phyloP scores from a whole-genome alignment of 1,140 invertebrate genomes.

The Drosophila varians region DNA sequence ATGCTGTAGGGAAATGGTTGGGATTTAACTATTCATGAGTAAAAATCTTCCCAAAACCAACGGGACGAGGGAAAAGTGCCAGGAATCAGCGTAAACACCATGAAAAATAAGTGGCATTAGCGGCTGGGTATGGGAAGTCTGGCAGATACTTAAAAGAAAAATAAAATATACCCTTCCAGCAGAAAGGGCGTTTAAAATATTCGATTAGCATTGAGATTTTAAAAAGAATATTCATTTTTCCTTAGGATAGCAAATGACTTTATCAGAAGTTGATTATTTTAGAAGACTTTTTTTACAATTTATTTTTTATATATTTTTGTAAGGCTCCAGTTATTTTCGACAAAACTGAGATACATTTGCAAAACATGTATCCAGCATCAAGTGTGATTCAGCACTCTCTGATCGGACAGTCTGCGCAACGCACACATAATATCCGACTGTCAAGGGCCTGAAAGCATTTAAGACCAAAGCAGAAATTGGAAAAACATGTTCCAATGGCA shows the following conservation, averaged over 20 bases:
- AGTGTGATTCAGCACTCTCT: conserved; percentile 27
- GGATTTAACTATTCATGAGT: conserved; percentile 80
- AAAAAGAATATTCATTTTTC: too few species aligned
- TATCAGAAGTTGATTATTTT: conserved; percentile 4
- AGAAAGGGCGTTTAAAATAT: neutral
- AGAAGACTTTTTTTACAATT: neutral
- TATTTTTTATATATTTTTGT: neutral
- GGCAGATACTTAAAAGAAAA: conserved; percentile 33
- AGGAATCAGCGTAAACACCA: conserved; percentile 35
- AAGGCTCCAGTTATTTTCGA: neutral
- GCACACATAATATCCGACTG: conserved; percentile 31
- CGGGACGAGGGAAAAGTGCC: conserved; percentile 45
- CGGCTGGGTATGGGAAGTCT: conserved; percentile 3
- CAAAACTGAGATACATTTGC: neutral
- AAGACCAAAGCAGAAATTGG: conserved; percentile 58
- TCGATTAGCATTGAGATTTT: too few species aligned
- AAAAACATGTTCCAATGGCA: conserved; percentile 61
- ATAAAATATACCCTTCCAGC: conserved; percentile 25
- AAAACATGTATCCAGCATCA: conserved; percentile 15
- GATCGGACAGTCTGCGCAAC: conserved; percentile 1
- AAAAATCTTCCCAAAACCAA: conserved; percentile 31
- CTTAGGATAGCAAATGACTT: too few species aligned
- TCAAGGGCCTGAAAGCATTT: conserved; percentile 50
- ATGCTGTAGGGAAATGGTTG: conserved; percentile 27
- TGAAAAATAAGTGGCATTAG: conserved; percentile 37